A percentile compares a stretch with the other conserved stretches of the same genome.
Evolutionary conservation across 1,140 invertebrate genomes (phyloP).

Genomic region (Platyscapa corneri): DNA sequence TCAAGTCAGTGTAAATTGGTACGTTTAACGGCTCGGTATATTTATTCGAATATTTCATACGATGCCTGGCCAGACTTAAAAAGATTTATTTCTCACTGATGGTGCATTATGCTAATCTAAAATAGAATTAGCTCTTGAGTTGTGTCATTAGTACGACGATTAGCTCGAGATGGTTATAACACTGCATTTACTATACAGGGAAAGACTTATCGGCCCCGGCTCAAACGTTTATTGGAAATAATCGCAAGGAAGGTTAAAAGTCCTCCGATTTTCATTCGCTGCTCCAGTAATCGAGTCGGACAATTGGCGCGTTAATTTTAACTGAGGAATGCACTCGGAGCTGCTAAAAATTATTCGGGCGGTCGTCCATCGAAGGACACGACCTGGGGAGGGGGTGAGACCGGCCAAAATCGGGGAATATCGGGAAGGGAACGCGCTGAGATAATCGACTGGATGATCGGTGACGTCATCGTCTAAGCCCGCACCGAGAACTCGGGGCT

Average conservation of each 20-base stretch:
- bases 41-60: too few species aligned
- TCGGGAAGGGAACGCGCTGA: slow-evolving; percentile 32
- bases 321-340: too few species aligned
- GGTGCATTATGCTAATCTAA: not conserved
- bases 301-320: too few species aligned
- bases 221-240: too few species aligned
- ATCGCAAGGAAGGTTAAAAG: too few species aligned
- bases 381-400: too few species aligned
- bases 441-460: slow-evolving; percentile 59
- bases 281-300: too few species aligned
- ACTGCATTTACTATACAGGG: not conserved
- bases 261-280: too few species aligned
- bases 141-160: not conserved
- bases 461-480: slow-evolving; percentile 66
- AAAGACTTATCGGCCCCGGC: not conserved
- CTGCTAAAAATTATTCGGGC: too few species aligned
- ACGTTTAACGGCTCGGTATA: too few species aligned
- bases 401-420: not conserved
- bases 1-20: too few species aligned
- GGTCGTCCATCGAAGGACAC: too few species aligned
- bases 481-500: slow-evolving; percentile 45
- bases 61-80: not conserved
- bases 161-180: not conserved
- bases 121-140: not conserved
- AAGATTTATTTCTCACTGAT: not conserved